Evolutionary conservation across 2,797 vertebrate genomes (phyloP).

Genomic region (Anolis apletophallus): DNA sequence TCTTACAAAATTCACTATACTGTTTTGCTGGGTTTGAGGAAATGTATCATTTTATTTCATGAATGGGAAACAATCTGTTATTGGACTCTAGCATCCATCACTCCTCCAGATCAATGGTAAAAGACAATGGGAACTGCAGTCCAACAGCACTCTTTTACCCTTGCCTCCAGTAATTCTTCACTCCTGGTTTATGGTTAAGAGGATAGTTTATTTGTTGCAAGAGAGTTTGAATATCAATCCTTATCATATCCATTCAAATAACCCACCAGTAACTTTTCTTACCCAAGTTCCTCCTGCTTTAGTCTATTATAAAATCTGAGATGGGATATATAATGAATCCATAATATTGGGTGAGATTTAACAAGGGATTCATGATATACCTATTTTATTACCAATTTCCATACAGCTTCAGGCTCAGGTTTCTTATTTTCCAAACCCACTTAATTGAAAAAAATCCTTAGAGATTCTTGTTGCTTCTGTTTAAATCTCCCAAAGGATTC

Average conservation of each 20-base stretch:
- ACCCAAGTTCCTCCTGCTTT: neutral
- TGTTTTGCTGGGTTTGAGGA: neutral
- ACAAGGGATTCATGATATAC: slow-evolving; percentile 1
- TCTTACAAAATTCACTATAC: neutral
- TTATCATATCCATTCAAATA: neutral
- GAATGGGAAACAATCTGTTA: neutral
- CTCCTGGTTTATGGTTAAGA: too few relatives aligned
- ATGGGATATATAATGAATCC: neutral
- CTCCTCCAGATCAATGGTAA: neutral
- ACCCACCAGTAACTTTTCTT: neutral
- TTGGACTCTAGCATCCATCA: neutral
- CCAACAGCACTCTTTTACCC: neutral
- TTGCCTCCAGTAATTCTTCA: too few relatives aligned
- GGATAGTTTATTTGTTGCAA: neutral
- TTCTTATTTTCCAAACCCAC: slow-evolving; percentile 24
- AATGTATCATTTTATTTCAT: neutral
- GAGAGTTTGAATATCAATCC: neutral
- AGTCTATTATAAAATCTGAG: neutral
- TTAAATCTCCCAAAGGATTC: slow-evolving; percentile 13
- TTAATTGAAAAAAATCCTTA: slow-evolving; percentile 32
- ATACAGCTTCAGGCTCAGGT: neutral
- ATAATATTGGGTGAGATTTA: neutral
- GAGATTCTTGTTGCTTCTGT: slow-evolving; percentile 25
- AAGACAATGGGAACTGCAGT: neutral
- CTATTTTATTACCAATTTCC: slow-evolving; percentile 10